Evolutionary conservation across 2,113 vertebrate genomes (phyloP).

Genomic region (Meleagris gallopavo): DNA sequence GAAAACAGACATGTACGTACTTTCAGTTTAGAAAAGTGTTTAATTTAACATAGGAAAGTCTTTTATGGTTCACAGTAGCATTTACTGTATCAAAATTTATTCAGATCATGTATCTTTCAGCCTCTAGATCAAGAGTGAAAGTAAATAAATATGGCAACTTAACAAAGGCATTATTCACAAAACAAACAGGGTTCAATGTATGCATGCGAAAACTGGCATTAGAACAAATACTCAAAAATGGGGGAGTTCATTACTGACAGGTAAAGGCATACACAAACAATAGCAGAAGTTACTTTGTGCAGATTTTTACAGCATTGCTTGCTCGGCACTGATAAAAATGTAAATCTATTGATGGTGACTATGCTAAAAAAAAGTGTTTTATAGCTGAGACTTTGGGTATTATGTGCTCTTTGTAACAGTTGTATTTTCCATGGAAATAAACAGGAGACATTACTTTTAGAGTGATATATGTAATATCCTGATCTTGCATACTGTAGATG

Average conservation of each 20-base stretch:
- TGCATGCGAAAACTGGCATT: background rate
- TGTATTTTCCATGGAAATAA: too few relatives aligned
- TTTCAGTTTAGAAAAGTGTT: background rate
- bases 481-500: background rate
- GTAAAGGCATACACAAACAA: background rate
- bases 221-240: background rate
- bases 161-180: background rate
- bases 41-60: background rate
- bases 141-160: background rate
- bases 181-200: background rate
- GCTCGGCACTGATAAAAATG: too few relatives aligned
- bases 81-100: background rate
- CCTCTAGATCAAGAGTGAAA: background rate
- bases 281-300: background rate
- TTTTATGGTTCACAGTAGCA: background rate
- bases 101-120: background rate
- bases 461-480: background rate
- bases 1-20: background rate
- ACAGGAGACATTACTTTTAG: too few relatives aligned
- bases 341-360: too few relatives aligned
- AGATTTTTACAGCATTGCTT: too few relatives aligned
- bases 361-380: too few relatives aligned
- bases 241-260: background rate
- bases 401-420: too few relatives aligned
- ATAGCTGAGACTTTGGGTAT: too few relatives aligned